Base-by-base conservation (phyloP, 2,113 vertebrate species). In the Ranitomeya variabilis region DNA sequence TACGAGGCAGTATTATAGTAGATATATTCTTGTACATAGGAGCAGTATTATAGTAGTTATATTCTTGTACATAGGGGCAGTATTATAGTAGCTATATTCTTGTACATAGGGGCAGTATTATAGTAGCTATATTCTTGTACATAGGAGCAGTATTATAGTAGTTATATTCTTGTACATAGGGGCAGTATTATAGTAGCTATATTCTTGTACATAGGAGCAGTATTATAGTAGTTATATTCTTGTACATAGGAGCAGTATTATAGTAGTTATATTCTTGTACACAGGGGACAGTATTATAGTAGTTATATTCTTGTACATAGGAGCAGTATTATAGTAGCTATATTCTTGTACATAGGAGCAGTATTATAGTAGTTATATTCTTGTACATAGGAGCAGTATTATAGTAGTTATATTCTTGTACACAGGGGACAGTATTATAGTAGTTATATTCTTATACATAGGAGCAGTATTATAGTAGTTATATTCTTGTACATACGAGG, bases 321-420 rank as follows among this genome's bases (percentile, higher is more conserved):
- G 64, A 10, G 64, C 64, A 67, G 64, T 67, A 67, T 67, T 67
- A 67, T 67, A 67, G 64, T 4, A 62, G 60, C 19, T 62, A 62
- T 6, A 6, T 62, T 62, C 7, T 62, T 62, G 18, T 7, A 62
- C 1, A 67, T n/a, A 67, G 64, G 64, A 10, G 64, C 21, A 67
- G 64, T 67, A 67, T 67, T 67, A 67, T 67, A 67, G 64, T 37
- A 26, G 23, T 69, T 69, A 69, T 69, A 69, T 26, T 69, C 67
- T 67, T 67, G 64, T 67, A 67, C 26, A 67, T 67, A 67, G 19
- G 64, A 11, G n/a, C 21, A 67, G 64, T 67, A 67, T 67, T 67
- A 67, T 67, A 67, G 64, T 67, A 67, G 64, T 67, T 67, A 67
- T 67, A 67, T 67, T 67, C 64, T 69, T 26, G n/a, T 69, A 69